Evolutionary conservation across 1,140 invertebrate species (phyloP).

Genomic region (Ceratosolen fusciceps): DNA sequence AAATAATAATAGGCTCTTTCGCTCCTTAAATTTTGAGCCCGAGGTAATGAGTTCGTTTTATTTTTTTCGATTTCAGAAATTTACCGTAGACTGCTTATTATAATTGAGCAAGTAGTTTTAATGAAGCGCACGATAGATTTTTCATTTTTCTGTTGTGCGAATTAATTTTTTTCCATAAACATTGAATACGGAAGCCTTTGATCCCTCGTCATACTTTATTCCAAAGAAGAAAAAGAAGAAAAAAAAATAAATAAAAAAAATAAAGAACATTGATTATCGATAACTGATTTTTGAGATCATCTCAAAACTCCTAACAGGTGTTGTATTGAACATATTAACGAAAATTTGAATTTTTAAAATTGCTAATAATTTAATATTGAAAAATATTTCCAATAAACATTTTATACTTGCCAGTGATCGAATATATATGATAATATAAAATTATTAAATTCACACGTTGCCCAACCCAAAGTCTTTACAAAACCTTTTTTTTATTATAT

Average conservation of each 20-base stretch:
- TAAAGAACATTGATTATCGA: background rate
- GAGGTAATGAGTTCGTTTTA: background rate
- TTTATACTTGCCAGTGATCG: background rate
- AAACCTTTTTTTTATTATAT: too few relatives aligned
- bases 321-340: background rate
- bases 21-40: background rate
- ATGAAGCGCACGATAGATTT: background rate
- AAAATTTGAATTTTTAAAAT: background rate
- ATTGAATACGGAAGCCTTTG: background rate
- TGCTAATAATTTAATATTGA: background rate
- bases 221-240: too few relatives aligned
- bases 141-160: background rate
- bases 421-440: background rate
- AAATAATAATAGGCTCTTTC: slow-evolving; percentile 34
- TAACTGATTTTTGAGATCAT: slow-evolving; percentile 6
- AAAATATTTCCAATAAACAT: background rate
- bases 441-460: too few relatives aligned
- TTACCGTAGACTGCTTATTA: background rate
- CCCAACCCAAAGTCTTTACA: too few relatives aligned
- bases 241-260: too few relatives aligned
- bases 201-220: background rate
- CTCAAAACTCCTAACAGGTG: background rate
- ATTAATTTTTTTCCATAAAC: slow-evolving; percentile 9
- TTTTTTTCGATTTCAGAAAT: slow-evolving; percentile 6
- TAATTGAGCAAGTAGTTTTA: slow-evolving; percentile 27